Evolutionary conservation across 2,888 invertebrate genomes (phyloP), one percentile per base, ranked within the genome.

Genomic region (Tiliacea aurago): DNA sequence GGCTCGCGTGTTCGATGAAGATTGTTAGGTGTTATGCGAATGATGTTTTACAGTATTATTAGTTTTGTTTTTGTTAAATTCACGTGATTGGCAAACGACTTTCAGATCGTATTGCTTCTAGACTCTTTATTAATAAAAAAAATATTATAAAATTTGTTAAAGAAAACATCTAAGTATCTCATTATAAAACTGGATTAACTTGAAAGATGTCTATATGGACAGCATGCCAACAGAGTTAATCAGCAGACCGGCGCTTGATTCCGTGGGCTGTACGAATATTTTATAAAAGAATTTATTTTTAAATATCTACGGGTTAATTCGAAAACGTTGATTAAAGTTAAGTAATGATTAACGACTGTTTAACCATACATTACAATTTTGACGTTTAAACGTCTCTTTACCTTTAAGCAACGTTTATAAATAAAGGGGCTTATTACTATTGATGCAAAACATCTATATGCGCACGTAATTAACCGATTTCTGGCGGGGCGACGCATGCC

Each of bases 111-210:
- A 63, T n/a, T 20, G 13, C 0, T 47, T 28, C 9, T 62, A 43
- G 9, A 28, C 23, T n/a, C 0, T 59, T 41, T 45, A 18, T 45
- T 63, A 5, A n/a, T 45, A 45, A 49, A 20, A 4, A 20, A 53
- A 59, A 20, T 51, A 47, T n/a, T 3, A 18, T 67, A 20, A 47
- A 51, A 51, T 51, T 58, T 2, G 18, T 33, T 33, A 15, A 20
- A 47, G 37, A 75, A 67, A 77, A 9, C 20, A 56, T 70, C 55
- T n/a, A n/a, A 28, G 3, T 18, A 37, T 7, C 18, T 37, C 13
- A 58, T 70, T 70, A 73, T 55, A 59, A 55, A 73, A 73, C 80
- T 11, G 49, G 74, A 80, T 80, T 55, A 65, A 59, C 23, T 28
- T 65, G 58, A 73, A 73, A 43, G n/a, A 64, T 64, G 23, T 53